Evolutionary conservation across 2,797 vertebrate genomes (phyloP).

Genomic region (Antennarius maculatus): DNA sequence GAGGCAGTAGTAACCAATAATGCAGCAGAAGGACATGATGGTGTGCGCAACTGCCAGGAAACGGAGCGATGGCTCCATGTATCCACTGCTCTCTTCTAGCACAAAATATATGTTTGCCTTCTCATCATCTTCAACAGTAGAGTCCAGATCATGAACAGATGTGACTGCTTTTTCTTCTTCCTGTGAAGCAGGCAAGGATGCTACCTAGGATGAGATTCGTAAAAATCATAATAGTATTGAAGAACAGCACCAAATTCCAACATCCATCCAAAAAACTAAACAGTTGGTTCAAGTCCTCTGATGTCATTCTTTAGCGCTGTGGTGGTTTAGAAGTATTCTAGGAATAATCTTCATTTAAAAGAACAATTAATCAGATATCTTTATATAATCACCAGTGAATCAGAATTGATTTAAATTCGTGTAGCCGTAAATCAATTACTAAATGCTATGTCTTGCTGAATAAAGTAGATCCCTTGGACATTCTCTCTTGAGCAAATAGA

Average conservation of each 20-base stretch:
- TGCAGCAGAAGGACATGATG: constrained; percentile 93
- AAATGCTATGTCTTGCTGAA: neutral
- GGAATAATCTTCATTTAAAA: neutral
- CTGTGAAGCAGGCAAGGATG: constrained; percentile 76
- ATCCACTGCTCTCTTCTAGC: constrained; percentile 83
- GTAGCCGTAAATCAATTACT: neutral
- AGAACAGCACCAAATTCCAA: too few species aligned
- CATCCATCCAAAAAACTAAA: neutral
- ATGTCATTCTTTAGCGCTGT: too few species aligned
- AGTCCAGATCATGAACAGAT: constrained; percentile 31
- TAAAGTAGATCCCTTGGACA: neutral
- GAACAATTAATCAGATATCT: neutral
- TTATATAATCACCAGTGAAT: neutral
- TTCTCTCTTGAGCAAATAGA: neutral
- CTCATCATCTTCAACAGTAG: constrained; percentile 7
- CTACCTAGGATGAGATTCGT: constrained; percentile 78
- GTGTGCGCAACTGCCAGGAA: constrained; percentile 90
- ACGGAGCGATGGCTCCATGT: constrained; percentile 86
- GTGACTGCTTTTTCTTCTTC: constrained; percentile 68
- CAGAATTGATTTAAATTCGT: neutral
- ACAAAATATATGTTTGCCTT: constrained; percentile 83
- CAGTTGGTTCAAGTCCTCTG: too few species aligned
- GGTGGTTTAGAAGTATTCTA: neutral
- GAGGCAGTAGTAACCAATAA: constrained; percentile 95
- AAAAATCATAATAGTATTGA: neutral